Evolutionary conservation across 2,888 invertebrate genomes (phyloP), one percentile per base, ranked within the genome.

Genomic region (Cybosia mesomella): DNA sequence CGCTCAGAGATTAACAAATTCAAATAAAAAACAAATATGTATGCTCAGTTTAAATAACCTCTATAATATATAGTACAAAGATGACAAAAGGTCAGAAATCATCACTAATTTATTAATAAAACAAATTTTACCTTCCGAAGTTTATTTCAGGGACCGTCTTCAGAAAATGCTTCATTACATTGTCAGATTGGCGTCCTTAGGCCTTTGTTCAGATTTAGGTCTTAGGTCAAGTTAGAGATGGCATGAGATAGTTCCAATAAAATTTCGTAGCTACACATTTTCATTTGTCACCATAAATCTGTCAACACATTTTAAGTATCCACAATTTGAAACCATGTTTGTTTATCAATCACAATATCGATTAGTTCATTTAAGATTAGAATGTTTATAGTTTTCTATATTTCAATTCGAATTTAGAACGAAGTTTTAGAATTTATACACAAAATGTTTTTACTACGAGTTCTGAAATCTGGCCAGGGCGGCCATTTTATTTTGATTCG

Each of bases 401-500:
- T 75, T 73, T 22, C 32, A 58, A 70, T 68, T 68, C 21, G 18
- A n/a, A 60, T 62, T 66, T 24, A 32, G 54, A 66, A 70, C 66
- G 62, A 57, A 58, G 78, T 76, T 83, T 77, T 80, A 81, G 74
- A 71, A 84, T 87, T 85, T 80, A 74, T 72, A 67, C 66, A 72
- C 81, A 85, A 83, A 86, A 84, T 80, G 82, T 85, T 80, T 85
- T 83, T 85, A 87, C 85, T 86, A 86, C 71, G 82, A 79, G 80
- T 75, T 76, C 76, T 70, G 73, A 77, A 81, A 81, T 84, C 86
- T 83, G 85, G 79, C 82, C 76, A 72, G 68, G 70, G 76, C 88
- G 80, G 91, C 92, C 92, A 92, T 92, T 71, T 89, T 91, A 85
- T 70, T 66, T 71, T 61, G 0, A 49, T 22, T 15, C 61, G 39